Base-by-base conservation (phyloP, 2,888 invertebrate genomes). In the Dione vanillae region DNA sequence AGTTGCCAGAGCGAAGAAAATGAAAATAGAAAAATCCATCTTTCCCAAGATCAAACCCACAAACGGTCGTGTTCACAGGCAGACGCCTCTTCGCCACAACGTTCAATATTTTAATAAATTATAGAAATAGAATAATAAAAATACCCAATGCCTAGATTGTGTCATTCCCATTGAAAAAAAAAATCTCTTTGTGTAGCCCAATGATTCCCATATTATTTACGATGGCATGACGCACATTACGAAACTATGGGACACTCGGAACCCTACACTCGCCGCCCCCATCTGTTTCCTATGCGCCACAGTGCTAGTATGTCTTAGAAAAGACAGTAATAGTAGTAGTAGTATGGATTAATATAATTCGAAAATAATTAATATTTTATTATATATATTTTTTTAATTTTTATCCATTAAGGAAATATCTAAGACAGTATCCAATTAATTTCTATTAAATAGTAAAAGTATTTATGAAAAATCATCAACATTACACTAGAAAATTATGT, bases 211-310 rank as follows among this genome's bases (percentile, higher is more conserved):
- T 62, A 59, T 68, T 72, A 72, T 75, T 76, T 74, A 75, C 69
- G 69, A 62, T 59, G 16, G 85, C 83, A 84, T 85, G 87, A 87
- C 75, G 74, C 74, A 86, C 84, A 85, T 82, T 78, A 77, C 70
- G 80, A 82, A 79, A 80, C 82, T 78, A 83, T 84, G 85, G 83
- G 84, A 89, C 85, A 83, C 83, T 83, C 78, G 79, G 78, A 83
- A 82, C 85, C 86, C 87, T 85, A 82, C 82, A 80, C 78, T 78
- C 77, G 71, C 78, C 86, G 86, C 90, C 89, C 90, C 86, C 91
- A 89, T 89, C 82, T 87, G 82, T 81, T 83, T 83, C 82, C 82
- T 79, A 79, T 76, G 49, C 51, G 47, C 64, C 35, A 64, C 27
- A 79, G 78, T 79, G 78, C 82, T 83, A 86, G 86, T 87, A 83